phyloP scores from a whole-genome alignment of 2,888 invertebrate species.

The Cantharis nigra region DNA sequence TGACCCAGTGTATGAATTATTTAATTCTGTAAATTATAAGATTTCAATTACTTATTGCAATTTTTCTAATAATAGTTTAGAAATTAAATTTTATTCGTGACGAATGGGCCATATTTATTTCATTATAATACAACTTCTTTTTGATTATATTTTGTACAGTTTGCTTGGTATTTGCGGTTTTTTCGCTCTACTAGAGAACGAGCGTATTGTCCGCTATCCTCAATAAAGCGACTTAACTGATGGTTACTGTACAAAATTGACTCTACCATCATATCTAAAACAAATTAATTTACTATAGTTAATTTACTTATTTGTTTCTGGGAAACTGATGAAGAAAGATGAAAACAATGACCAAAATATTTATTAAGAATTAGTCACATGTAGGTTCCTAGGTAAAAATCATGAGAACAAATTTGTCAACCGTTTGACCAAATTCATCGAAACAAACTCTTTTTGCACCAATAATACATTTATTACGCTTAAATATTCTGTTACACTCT shows the following conservation, averaged over 20 bases:
- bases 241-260: neutral
- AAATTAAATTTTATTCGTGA: neutral
- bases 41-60: neutral
- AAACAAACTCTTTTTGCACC: neutral
- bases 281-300: slow-evolving; percentile 1
- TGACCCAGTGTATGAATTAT: neutral
- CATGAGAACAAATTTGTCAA: neutral
- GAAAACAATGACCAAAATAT: neutral
- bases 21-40: neutral
- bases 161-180: neutral
- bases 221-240: neutral
- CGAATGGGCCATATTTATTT: neutral
- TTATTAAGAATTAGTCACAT: neutral
- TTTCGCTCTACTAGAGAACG: slow-evolving; percentile 2
- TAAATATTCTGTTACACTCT: neutral
- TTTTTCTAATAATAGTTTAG: neutral
- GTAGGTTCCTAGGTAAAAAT: neutral
- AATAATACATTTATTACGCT: neutral
- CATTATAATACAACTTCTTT: neutral
- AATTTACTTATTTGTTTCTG: neutral
- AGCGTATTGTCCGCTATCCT: slow-evolving; percentile 1
- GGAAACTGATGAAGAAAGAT: neutral
- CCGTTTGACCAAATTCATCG: neutral
- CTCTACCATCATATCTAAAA: neutral
- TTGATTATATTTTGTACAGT: neutral